Evolutionary conservation across 1,140 invertebrate genomes (phyloP).

Genomic region (Tetranychus cinnabarinus): DNA sequence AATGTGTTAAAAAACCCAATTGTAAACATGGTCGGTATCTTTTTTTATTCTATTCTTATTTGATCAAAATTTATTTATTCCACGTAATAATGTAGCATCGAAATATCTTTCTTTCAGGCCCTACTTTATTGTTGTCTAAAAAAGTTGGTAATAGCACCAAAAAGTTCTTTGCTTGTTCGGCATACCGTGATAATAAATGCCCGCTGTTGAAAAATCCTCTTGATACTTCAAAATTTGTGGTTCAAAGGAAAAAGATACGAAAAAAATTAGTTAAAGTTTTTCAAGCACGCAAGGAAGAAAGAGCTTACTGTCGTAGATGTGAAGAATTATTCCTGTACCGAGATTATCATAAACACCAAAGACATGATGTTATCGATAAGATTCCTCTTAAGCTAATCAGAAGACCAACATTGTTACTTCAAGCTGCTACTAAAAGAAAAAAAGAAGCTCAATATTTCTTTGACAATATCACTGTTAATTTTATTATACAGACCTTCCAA

Average conservation of each 20-base stretch:
- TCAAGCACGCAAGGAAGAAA: neutral
- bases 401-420: neutral
- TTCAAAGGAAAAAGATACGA: neutral
- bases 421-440: neutral
- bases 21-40: neutral
- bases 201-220: neutral
- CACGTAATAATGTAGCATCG: neutral
- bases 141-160: neutral
- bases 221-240: neutral
- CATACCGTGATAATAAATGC: neutral
- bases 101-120: neutral
- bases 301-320: neutral
- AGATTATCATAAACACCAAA: neutral
- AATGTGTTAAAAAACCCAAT: neutral
- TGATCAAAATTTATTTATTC: neutral
- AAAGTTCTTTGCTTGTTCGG: neutral
- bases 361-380: neutral
- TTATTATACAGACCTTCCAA: conserved; percentile 4
- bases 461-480: neutral
- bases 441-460: conserved; percentile 6
- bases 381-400: neutral
- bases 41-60: too few species aligned
- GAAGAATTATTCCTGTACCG: neutral
- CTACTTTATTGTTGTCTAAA: neutral
- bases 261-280: neutral